Evolutionary conservation across 2,113 vertebrate species (phyloP).

Genomic region (Genyomyrus donnyi): DNA sequence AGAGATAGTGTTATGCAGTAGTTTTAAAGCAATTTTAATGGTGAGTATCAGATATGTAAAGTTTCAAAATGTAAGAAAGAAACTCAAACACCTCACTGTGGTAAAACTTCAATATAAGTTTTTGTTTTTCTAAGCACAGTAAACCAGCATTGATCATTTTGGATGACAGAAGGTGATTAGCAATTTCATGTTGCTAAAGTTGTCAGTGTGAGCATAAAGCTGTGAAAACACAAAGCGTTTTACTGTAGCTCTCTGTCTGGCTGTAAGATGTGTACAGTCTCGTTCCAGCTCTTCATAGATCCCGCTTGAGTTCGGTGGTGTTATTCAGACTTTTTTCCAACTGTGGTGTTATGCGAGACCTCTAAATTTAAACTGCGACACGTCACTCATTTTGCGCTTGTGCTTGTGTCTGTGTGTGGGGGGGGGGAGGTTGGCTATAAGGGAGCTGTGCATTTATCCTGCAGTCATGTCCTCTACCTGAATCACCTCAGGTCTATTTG

Average conservation of each 20-base stretch:
- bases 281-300: conserved; percentile 21
- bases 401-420: conserved; percentile 11
- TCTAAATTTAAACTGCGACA: conserved; percentile 50
- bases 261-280: conserved; percentile 12
- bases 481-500: not conserved
- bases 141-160: not conserved
- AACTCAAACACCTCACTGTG: not conserved
- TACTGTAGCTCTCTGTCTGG: not conserved
- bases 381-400: conserved; percentile 4
- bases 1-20: not conserved
- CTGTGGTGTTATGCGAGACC: conserved; percentile 53
- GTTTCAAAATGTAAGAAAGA: not conserved
- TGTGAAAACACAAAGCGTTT: conserved; percentile 5
- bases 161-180: not conserved
- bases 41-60: not conserved
- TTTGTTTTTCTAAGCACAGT: not conserved
- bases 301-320: conserved; percentile 35
- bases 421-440: not conserved
- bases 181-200: not conserved
- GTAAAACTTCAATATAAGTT: not conserved
- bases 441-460: not conserved
- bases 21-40: not conserved
- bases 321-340: conserved; percentile 48
- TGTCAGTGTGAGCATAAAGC: not conserved
- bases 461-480: not conserved